Percentiles rank a stretch among this genome's conserved stretches.
phyloP scores from a whole-genome alignment of 2,888 invertebrate species.

The Rhopalosiphum nymphaeae region DNA sequence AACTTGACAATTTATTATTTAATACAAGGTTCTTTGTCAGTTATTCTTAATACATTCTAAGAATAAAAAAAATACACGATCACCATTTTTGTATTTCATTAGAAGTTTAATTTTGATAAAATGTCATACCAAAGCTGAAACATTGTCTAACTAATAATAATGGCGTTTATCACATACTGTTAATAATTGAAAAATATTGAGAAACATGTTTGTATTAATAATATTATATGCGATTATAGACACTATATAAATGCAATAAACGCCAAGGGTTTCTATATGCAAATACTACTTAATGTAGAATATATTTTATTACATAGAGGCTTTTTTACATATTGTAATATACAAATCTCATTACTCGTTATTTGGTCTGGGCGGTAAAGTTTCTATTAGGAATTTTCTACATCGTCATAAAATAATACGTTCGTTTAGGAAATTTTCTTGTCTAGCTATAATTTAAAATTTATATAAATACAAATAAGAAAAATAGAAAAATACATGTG shows the following conservation, averaged over 20 bases:
- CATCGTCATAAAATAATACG: neutral
- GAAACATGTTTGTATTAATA: neutral
- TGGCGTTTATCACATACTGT: neutral
- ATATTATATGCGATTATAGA: neutral
- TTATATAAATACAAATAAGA: neutral
- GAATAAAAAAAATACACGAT: too few relatives aligned
- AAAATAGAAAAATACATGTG: neutral
- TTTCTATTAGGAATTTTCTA: neutral
- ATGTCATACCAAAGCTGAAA: neutral
- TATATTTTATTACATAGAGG: too few relatives aligned
- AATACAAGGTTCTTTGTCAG: too few relatives aligned
- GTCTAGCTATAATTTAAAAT: neutral
- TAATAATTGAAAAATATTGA: neutral
- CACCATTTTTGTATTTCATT: too few relatives aligned
- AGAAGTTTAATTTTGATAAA: too few relatives aligned
- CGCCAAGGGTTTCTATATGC: too few relatives aligned
- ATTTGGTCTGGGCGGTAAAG: neutral
- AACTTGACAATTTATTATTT: too few relatives aligned
- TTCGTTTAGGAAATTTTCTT: neutral
- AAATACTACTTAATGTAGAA: neutral
- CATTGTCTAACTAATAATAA: neutral
- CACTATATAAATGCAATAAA: neutral
- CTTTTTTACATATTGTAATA: neutral
- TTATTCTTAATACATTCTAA: too few relatives aligned
- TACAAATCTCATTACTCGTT: neutral